phyloP scores from a whole-genome alignment of 2,888 invertebrate genomes.

The Hypsopygia costalis region DNA sequence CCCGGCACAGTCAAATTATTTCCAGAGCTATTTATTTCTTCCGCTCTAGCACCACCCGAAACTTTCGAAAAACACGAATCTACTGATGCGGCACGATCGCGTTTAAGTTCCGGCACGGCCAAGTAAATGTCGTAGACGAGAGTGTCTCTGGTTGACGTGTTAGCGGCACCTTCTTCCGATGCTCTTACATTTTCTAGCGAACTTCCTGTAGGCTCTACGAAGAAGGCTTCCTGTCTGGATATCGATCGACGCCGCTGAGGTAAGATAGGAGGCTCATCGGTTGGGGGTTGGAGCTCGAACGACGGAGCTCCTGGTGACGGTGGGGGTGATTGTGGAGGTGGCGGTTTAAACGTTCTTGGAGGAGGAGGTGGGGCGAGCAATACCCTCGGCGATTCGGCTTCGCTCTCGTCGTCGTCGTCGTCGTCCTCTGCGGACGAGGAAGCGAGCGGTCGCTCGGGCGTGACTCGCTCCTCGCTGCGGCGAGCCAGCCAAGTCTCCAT shows the following conservation, averaged over 20 bases:
- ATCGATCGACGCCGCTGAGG: slow-evolving; percentile 85
- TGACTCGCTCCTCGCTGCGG: slow-evolving; percentile 60
- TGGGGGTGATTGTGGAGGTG: slow-evolving; percentile 66
- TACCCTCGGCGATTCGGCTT: slow-evolving; percentile 76
- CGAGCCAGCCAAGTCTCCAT: slow-evolving; percentile 86
- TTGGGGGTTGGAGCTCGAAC: slow-evolving; percentile 79
- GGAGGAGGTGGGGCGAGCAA: slow-evolving; percentile 82
- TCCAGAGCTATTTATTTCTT: slow-evolving; percentile 83
- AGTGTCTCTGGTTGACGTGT: slow-evolving; percentile 46
- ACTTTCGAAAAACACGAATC: slow-evolving; percentile 92
- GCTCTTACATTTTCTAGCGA: slow-evolving; percentile 86
- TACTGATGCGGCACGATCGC: slow-evolving; percentile 93
- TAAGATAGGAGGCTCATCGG: slow-evolving; percentile 60
- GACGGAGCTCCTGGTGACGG: slow-evolving; percentile 78
- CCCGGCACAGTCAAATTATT: slow-evolving; percentile 86
- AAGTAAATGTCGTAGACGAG: slow-evolving; percentile 87
- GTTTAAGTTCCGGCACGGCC: slow-evolving; percentile 90
- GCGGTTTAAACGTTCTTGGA: slow-evolving; percentile 50
- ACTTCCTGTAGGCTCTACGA: slow-evolving; percentile 86
- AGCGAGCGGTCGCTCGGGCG: slow-evolving; percentile 55
- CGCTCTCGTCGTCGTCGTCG: slow-evolving; percentile 75
- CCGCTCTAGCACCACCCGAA: slow-evolving; percentile 85
- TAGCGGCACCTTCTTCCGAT: slow-evolving; percentile 60
- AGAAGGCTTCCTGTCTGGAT: slow-evolving; percentile 90
- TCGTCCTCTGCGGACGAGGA: slow-evolving; percentile 70